Base-by-base conservation (phyloP, 2,113 vertebrate species). In the Vicugna pacos region DNA sequence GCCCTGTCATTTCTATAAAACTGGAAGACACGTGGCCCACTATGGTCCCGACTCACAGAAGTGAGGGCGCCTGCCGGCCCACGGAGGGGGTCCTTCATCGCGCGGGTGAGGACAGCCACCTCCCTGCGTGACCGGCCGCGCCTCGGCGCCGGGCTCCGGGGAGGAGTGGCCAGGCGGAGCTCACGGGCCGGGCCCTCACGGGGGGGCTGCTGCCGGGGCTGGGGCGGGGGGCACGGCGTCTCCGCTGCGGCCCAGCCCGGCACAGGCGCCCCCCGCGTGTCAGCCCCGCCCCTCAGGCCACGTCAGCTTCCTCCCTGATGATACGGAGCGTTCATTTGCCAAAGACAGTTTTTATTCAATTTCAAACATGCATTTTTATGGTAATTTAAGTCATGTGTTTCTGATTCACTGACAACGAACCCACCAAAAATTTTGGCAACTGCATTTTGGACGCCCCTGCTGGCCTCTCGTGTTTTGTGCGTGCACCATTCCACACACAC, bases 401-500 rank as follows among this genome's bases (percentile, higher is more conserved):
- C 92, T 95, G 82, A 87, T 69, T 95, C 50, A 26, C 35, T 73
- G 73, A 84, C 69, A 48, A 38, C 65, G 89, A 96, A 83, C 88
- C 92, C 92, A 83, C 73, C 54, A 13, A 4, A 76, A 70, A 22
- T 32, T 28, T 79, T 72, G 79, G 86, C 91, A 83, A 65, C 17
- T 26, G 22, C 38, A 6, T 9, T 35, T 54, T 52, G 77, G 64
- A 22, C 30, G 62, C 82, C 26, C 48, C 19, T 17, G 46, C 30
- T 22, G n/a, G 11, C 9, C 26, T 67, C 35, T 62, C n/a, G 60
- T 4, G 12, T 91, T 38, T n/a, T 32, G 42, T 24, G 32, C 1
- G 1, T 9, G 70, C 17, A 30, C n/a, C 15, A 0, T 58, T 50
- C 38, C 58, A 26, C 16, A 17, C 26, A 14, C 38, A 5, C 12